Conservation (phyloP, 2,888 invertebrate species). For the Diploptera punctata region DNA sequence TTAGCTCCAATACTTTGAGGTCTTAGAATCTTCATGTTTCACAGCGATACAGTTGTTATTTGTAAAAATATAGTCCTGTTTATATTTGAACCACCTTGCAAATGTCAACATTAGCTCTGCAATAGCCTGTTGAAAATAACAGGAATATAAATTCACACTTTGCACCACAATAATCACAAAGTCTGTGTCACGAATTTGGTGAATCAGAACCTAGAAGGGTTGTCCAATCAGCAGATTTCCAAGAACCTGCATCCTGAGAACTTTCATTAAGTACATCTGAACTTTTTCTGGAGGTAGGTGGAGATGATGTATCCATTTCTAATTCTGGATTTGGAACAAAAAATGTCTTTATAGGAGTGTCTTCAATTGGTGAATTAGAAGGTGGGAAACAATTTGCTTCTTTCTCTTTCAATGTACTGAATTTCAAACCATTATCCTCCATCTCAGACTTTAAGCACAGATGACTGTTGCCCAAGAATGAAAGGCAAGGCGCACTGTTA, state of each 20-base stretch:
- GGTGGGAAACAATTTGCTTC: not conserved
- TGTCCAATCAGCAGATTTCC: slow-evolving; percentile 38
- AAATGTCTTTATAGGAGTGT: not conserved
- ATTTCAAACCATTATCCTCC: not conserved
- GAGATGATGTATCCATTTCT: slow-evolving; percentile 11
- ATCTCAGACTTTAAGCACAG: not conserved
- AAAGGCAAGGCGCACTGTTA: slow-evolving; percentile 5
- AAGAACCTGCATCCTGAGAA: slow-evolving; percentile 16
- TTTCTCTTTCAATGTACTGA: not conserved
- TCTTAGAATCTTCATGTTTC: too few species aligned
- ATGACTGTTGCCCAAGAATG: not conserved
- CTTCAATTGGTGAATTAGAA: not conserved
- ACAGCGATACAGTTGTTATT: too few species aligned
- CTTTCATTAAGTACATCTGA: not conserved
- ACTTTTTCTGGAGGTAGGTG: slow-evolving; percentile 5
- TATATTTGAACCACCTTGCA: too few species aligned
- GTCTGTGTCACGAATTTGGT: slow-evolving; percentile 2
- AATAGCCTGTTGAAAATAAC: too few species aligned
- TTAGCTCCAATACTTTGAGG: too few species aligned
- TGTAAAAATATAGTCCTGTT: too few species aligned
- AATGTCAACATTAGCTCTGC: too few species aligned
- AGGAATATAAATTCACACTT: too few species aligned
- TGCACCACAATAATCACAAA: not conserved
- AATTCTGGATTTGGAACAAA: not conserved
- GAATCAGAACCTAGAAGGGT: slow-evolving; percentile 29